A percentile compares a stretch with the other conserved stretches of the same genome.
These are phyloP conservation scores for Drosophila mauritiana DNA, from an alignment of 1,140 invertebrate species.

Conservation along the genomic window DNA sequence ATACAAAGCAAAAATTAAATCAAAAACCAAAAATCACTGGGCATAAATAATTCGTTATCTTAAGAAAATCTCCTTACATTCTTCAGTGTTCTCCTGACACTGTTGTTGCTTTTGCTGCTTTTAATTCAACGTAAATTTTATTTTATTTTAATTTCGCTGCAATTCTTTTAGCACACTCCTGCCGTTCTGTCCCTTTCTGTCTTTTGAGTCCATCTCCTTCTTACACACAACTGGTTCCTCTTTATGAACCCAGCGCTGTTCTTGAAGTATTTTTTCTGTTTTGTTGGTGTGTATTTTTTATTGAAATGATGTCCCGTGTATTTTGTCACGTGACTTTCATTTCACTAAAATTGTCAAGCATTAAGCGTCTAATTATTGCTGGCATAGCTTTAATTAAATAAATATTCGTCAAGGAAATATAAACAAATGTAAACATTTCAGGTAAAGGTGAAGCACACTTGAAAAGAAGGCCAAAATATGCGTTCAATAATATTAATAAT, in stretches of 20 bases:
- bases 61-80: conserved; percentile 5
- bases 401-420: conserved; percentile 1
- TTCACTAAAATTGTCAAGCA: conserved; percentile 32
- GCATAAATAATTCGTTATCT: conserved; percentile 3
- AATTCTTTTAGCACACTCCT: conserved; percentile 70
- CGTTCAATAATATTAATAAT: too few relatives aligned
- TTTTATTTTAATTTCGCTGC: conserved; percentile 82
- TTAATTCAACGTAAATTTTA: conserved; percentile 83
- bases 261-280: conserved; percentile 16
- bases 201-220: neutral
- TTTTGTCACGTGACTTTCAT: conserved; percentile 63
- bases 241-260: conserved; percentile 44
- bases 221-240: neutral
- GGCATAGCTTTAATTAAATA: conserved; percentile 53
- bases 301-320: conserved; percentile 54
- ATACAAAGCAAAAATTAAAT: too few relatives aligned
- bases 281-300: conserved; percentile 31
- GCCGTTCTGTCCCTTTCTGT: conserved; percentile 1
- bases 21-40: neutral
- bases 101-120: conserved; percentile 51
- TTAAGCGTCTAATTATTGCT: conserved; percentile 48
- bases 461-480: neutral
- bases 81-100: conserved; percentile 1
- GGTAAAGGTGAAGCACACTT: neutral
- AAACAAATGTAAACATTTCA: neutral